Evolutionary conservation across 2,113 vertebrate species (phyloP).

Genomic region (Edolisoma coerulescens): DNA sequence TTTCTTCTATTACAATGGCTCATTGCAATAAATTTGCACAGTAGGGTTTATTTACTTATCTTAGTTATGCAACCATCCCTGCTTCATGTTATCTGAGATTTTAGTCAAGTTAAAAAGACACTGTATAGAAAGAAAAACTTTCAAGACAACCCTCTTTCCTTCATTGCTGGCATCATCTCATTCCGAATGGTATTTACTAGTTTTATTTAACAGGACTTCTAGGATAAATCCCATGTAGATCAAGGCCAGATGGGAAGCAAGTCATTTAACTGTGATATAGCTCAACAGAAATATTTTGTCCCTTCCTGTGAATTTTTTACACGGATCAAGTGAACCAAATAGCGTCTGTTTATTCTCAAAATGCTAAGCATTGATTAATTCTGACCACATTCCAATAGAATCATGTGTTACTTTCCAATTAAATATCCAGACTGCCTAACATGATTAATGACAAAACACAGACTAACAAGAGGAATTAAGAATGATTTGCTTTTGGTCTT

Average conservation of each 20-base stretch:
- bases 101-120: not conserved
- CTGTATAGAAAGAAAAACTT: not conserved
- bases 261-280: not conserved
- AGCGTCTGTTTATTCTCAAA: not conserved
- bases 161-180: not conserved
- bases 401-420: conserved; percentile 14
- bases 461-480: conserved; percentile 45
- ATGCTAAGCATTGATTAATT: conserved; percentile 35
- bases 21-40: not conserved
- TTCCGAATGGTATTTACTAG: not conserved
- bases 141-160: not conserved
- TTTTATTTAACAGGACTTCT: not conserved
- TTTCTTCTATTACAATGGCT: conserved; percentile 14
- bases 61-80: not conserved
- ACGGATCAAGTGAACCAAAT: not conserved
- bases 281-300: not conserved
- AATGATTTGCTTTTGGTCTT: conserved; percentile 20
- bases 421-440: conserved; percentile 25
- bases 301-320: conserved; percentile 16
- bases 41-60: conserved; percentile 36
- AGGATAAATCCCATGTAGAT: not conserved
- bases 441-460: conserved; percentile 47
- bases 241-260: not conserved
- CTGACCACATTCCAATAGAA: conserved; percentile 43
- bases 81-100: not conserved